A percentile compares a stretch with the other conserved stretches of the same genome.
Evolutionary conservation across 1,140 invertebrate genomes (phyloP).

Genomic region (Dinothrombium tinctorium): DNA sequence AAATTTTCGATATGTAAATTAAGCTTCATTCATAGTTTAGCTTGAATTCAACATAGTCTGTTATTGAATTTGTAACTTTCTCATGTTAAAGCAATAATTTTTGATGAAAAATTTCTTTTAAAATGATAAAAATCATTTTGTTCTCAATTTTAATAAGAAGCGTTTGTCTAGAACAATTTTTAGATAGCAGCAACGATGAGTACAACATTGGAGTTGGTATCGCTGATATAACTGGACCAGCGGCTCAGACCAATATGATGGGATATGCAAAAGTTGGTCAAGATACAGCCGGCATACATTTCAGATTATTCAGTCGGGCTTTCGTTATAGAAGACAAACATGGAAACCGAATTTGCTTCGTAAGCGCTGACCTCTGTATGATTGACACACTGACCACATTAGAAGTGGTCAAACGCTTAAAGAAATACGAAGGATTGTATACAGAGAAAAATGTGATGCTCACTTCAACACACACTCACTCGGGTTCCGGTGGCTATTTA

Average conservation of each 20-base stretch:
- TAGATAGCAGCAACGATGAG: background rate
- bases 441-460: constrained; percentile 24
- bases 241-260: constrained; percentile 71
- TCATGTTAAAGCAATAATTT: too few species aligned
- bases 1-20: too few species aligned
- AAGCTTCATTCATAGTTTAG: too few species aligned
- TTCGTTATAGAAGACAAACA: constrained; percentile 44
- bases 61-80: too few species aligned
- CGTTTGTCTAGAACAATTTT: too few species aligned
- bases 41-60: too few species aligned
- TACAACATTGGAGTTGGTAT: constrained; percentile 29
- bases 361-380: constrained; percentile 62
- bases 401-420: constrained; percentile 42
- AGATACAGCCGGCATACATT: constrained; percentile 52
- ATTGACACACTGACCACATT: constrained; percentile 44
- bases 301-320: constrained; percentile 56
- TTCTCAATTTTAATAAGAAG: too few species aligned
- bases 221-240: constrained; percentile 63
- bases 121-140: too few species aligned
- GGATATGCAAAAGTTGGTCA: constrained; percentile 64
- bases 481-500: constrained; percentile 59
- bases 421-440: constrained; percentile 40
- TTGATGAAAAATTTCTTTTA: too few species aligned
- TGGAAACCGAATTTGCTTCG: constrained; percentile 43
- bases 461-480: constrained; percentile 58